phyloP scores from a whole-genome alignment of 1,140 invertebrate species.

The Macrosteles quadrilineatus region DNA sequence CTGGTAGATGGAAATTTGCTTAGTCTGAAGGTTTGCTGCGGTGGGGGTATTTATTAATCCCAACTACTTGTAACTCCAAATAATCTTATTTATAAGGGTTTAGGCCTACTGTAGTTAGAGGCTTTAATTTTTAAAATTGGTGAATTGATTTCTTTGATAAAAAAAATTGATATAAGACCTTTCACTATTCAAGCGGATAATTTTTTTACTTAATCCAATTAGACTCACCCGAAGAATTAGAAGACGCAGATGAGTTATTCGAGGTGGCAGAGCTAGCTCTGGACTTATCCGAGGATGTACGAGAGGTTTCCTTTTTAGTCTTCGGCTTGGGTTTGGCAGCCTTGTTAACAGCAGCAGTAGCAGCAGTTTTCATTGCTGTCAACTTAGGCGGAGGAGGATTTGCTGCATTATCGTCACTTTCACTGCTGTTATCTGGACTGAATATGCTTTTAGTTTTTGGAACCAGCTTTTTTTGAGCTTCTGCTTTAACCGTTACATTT shows the following conservation, averaged over 20 bases:
- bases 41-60: no score
- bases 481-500: constrained; percentile 46
- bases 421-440: constrained; percentile 77
- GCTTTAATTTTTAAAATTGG: no score
- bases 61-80: no score
- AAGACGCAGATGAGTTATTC: constrained; percentile 45
- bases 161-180: no score
- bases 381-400: constrained; percentile 47
- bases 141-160: no score
- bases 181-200: no score
- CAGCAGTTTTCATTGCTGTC: constrained; percentile 52
- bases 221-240: constrained; percentile 44
- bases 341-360: constrained; percentile 44
- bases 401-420: constrained; percentile 59
- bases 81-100: no score
- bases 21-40: no score
- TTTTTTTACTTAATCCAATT: no score
- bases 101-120: no score
- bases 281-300: constrained; percentile 48
- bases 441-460: constrained; percentile 78
- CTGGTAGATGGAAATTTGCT: no score
- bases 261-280: constrained; percentile 52
- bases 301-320: constrained; percentile 45
- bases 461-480: constrained; percentile 56
- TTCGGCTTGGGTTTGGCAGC: constrained; percentile 43